Evolutionary conservation across 2,113 vertebrate genomes (phyloP), one percentile per base, ranked within the genome.

Genomic region (Passer montanus): DNA sequence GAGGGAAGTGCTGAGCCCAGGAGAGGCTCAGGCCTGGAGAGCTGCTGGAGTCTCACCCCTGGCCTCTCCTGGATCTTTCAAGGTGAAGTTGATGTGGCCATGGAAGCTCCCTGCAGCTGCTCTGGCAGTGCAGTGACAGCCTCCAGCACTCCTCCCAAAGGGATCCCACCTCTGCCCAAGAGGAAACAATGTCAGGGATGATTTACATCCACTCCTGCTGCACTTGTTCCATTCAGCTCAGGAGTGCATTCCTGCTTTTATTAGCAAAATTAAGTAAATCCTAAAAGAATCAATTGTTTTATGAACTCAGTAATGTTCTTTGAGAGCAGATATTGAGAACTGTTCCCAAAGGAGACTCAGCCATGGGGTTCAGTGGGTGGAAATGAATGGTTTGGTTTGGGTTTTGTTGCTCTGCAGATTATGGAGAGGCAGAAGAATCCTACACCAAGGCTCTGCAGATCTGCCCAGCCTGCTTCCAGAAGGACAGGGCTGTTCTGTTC

Each of bases 401-500:
- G 1, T 6, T 46, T 50, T 55, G 15, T 87, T 80, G 66, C 70
- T 96, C 60, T 93, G 58, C 96, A 99, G 99, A 98, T 73, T 98
- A 98, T 66, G 39, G 92, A 50, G 98, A 98, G 74, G 98, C 99
- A 59, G 98, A 99, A 93, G 97, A 96, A 41, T 98, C 97, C 6
- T 99, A 99, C 24, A 98, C 97, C 8, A 98, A 94, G 41, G 99
- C 98, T 31, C 97, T 99, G 78, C 95, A 93, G 59, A 68, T 96
- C 10, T 99, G 98, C 75, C 99, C 99, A 49, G 97, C 98, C 35
- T 98, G 97, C 95, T 98, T 98, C 97, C 97, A 98, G 86, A 98
- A 98, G 75, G 98, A 99, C 23, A 98, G 98, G 58, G 98, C 99
- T 69, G 93, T 99, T 80, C 97, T 99, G 8, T 99, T 98, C 97